Evolutionary conservation across 2,797 vertebrate genomes (phyloP), one percentile per base, ranked within the genome.

Genomic region (Enteromius thamalakanensis): DNA sequence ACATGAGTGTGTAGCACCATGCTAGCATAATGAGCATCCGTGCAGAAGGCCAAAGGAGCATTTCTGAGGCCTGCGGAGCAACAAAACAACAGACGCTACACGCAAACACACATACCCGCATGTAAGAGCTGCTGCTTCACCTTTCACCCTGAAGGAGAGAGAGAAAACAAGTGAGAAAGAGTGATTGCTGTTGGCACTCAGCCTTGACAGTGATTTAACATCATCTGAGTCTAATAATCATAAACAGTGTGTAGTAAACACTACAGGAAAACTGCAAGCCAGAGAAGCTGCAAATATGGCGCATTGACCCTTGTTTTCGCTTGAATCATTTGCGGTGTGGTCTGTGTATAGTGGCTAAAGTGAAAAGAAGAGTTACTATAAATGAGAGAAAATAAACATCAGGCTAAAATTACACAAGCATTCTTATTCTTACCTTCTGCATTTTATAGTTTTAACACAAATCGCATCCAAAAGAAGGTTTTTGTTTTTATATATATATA

Each of bases 151-250:
- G 92, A 91, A 94, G 83, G 89, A 82, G 89, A 91, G 89, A 92
- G 92, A 86, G 91, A 91, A 91, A 90, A 90, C 90, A 91, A 85
- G 68, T 87, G 90, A 81, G 89, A 88, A 71, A 77, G 78, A 77
- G 76, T 76, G 47, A 76, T 76, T 26, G 76, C 90, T 92, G 91
- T 70, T 49, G 92, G 90, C 92, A 91, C 91, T 93, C 90, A 93
- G 91, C 93, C 92, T 85, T 86, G 91, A 90, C 92, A 90, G 92
- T 94, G 92, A 94, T 93, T 93, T 93, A 93, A 92, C 90, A 93
- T 93, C 90, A 92, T 92, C 92, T 90, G 91, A 92, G 76, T 91
- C 90, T 92, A 76, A 91, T 94, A 94, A 94, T 94, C 92, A 94
- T 91, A 88, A 89, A 89, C 91, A 90, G 86, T 84, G 90, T 87